Base-by-base conservation (phyloP, 35 echinoderm and acorn worm species). In the Ptychodera flava region DNA sequence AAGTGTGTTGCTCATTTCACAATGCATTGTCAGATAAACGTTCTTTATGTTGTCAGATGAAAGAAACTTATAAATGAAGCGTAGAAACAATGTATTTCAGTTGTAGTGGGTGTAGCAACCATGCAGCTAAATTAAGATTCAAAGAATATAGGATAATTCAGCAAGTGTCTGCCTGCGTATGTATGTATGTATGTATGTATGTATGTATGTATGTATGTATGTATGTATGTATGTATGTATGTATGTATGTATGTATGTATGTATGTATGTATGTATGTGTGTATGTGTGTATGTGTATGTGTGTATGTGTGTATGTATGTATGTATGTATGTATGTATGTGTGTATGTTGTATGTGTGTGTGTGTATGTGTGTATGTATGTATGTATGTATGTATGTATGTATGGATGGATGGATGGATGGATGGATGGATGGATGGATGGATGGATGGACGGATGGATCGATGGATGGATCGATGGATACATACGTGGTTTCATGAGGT, bases 151-250 rank as follows among this genome's bases (percentile, higher is more conserved):
- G n/a, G n/a, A n/a, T n/a, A n/a, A n/a, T n/a, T n/a, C n/a, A n/a
- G n/a, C n/a, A n/a, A n/a, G 45, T 64, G 22, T 64, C 6, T 64
- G 22, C 22, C 6, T 64, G 45, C 22, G 45, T 64, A 22, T 64
- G 45, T 64, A 22, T 64, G 45, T 64, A 64, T 64, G 45, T 64
- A 64, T 64, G 45, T 64, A 64, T 64, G 45, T 64, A 64, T 64
- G 45, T 64, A 64, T 64, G 45, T 64, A 64, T 64, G 45, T 64
- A 64, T 64, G 45, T 64, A 64, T 64, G 45, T 64, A 64, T 64
- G 45, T 64, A 64, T 64, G 45, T 64, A 22, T 64, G 45, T 22
- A 22, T 64, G 45, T 22, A 22, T 64, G 45, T 22, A 22, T 64
- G 45, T 22, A 22, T 64, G 45, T 22, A 22, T 64, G 45, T 64